Conservation (phyloP, 2,888 invertebrate genomes). For the Eugnorisma glareosa region DNA sequence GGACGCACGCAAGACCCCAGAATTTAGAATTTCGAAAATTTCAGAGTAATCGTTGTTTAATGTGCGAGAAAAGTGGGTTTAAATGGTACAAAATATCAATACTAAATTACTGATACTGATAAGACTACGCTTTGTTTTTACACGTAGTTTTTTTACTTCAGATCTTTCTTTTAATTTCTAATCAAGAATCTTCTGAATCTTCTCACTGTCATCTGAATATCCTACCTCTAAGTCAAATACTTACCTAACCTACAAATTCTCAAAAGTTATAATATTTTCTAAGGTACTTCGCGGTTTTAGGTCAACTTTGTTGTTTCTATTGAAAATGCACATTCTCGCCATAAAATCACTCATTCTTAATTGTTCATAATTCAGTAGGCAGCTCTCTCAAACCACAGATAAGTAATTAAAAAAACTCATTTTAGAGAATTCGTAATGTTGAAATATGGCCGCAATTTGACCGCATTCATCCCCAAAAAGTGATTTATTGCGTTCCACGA, state of each 20-base stretch:
- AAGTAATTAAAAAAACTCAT: constrained; percentile 41
- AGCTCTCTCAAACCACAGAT: constrained; percentile 9
- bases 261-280: not conserved
- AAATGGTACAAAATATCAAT: constrained; percentile 8
- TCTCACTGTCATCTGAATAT: not conserved
- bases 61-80: constrained; percentile 45
- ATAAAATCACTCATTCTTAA: not conserved
- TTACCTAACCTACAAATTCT: not conserved
- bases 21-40: constrained; percentile 68
- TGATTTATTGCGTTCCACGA: constrained; percentile 58
- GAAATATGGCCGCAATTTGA: constrained; percentile 64
- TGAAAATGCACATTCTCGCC: not conserved
- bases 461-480: constrained; percentile 47
- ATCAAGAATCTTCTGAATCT: not conserved
- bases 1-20: constrained; percentile 64
- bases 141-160: not conserved
- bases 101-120: too few relatives aligned
- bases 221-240: not conserved
- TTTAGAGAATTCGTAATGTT: constrained; percentile 50
- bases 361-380: constrained; percentile 11
- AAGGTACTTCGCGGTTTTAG: not conserved
- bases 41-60: constrained; percentile 64
- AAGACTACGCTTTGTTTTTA: not conserved
- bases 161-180: not conserved
- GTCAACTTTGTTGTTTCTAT: not conserved